Evolutionary conservation across 2,888 invertebrate species (phyloP), one percentile per base, ranked within the genome.

Genomic region (Chrysina gloriosa): DNA sequence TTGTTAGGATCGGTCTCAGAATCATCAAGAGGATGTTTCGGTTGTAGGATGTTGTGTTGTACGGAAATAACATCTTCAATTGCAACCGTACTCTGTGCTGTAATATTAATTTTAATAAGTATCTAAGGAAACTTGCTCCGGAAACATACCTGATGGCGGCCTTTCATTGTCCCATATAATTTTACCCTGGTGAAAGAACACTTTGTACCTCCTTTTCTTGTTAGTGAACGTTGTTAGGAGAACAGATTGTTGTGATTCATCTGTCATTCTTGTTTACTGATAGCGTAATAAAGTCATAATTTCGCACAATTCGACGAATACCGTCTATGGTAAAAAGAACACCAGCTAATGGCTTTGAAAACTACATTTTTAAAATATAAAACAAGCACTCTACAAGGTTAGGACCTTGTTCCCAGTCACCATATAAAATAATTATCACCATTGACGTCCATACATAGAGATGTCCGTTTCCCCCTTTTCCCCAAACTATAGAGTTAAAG

Each of bases 101-200:
- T 39, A 84, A 79, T 70, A 16, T 11, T 16, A 11, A 16, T 42
- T 42, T 19, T 7, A 21, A 23, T 48, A 42, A 50, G 48, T 65
- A 31, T 45, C 16, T 66, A 63, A 36, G 39, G 29, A 52, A 21
- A 52, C 16, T 58, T 63, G 16, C 21, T 19, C 7, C 47, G 31
- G 4, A 7, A 11, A 82, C 85, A 85, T 82, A 88, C 88, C 84
- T 77, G 84, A 84, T 63, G 87, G 86, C 64, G 86, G 82, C 73
- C 84, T 84, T 73, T 86, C 85, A 50, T 86, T 87, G 77, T 90
- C 89, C 90, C 90, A 90, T 52, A 88, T 87, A 67, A 90, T 81
- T 64, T 84, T 86, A 71, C 87, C 86, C 63, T 85, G 86, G 79
- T 89, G 88, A 72, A 89, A 86, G 79, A 89, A 86, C 11, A 89